A percentile compares a stretch with the other conserved stretches of the same genome.
Conservation (phyloP, 2,888 invertebrate species). For the Dolichomitus sp. region DNA sequence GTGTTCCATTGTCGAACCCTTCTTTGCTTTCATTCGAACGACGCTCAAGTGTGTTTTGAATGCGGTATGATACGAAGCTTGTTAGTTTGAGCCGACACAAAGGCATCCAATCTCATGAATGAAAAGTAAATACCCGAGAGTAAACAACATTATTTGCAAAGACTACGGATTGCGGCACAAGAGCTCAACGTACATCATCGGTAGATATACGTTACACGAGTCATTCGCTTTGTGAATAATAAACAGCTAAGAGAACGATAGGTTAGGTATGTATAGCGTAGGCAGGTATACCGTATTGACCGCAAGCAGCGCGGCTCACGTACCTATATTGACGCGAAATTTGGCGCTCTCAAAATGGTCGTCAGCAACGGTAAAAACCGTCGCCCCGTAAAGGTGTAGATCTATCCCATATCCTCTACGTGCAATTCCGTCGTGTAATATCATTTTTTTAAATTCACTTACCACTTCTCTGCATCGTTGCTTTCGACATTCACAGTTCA, state of each 20-base stretch:
- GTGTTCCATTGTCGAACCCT: no score
- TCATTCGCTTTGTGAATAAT: conserved; percentile 9
- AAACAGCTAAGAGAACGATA: conserved; percentile 56
- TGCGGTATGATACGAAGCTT: no score
- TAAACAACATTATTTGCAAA: neutral
- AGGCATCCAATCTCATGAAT: neutral
- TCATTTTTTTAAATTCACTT: conserved; percentile 59
- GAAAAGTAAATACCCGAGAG: neutral
- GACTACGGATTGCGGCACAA: neutral
- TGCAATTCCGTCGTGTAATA: neutral
- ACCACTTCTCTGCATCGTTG: conserved; percentile 80
- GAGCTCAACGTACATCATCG: neutral
- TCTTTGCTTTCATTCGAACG: neutral
- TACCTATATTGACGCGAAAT: conserved; percentile 77
- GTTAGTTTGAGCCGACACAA: neutral
- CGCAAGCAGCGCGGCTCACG: conserved; percentile 67
- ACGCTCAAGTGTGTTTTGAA: neutral
- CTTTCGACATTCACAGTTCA: conserved; percentile 33
- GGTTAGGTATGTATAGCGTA: conserved; percentile 74
- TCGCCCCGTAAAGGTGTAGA: conserved; percentile 12
- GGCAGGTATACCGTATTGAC: conserved; percentile 73
- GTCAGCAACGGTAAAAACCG: conserved; percentile 61
- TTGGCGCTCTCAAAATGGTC: conserved; percentile 81
- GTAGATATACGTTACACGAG: neutral
- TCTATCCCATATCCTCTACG: neutral